phyloP scores from a whole-genome alignment of 2,888 invertebrate species.

The Pterobdella sp. region DNA sequence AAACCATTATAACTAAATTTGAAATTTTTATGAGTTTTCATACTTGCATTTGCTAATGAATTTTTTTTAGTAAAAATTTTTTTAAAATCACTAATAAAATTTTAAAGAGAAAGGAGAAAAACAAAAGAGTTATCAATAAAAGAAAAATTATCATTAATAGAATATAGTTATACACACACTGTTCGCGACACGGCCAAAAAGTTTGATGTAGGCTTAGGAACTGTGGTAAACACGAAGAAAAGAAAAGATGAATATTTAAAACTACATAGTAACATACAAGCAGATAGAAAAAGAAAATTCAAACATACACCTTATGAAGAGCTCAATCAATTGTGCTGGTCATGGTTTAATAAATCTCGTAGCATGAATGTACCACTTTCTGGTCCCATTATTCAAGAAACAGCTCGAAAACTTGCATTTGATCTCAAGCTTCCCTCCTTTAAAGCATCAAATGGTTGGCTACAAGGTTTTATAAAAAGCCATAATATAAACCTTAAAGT shows the following conservation, averaged over 20 bases:
- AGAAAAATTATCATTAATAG: neutral
- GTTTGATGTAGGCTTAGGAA: neutral
- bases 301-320: neutral
- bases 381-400: constrained; percentile 5
- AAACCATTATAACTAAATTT: too few relatives aligned
- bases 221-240: constrained; percentile 9
- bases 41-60: neutral
- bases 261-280: neutral
- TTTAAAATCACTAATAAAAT: neutral
- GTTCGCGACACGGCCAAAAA: neutral
- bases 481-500: constrained; percentile 5
- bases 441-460: constrained; percentile 4
- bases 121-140: neutral
- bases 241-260: neutral
- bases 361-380: neutral
- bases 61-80: neutral
- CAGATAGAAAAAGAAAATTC: neutral
- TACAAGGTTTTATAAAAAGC: neutral
- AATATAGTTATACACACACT: constrained; percentile 2
- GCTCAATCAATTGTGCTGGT: neutral
- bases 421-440: neutral
- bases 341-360: constrained; percentile 6
- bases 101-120: too few relatives aligned
- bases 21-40: too few relatives aligned
- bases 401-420: neutral